Conservation (phyloP, 2,113 vertebrate genomes). For the Cheirogaleus medius region DNA sequence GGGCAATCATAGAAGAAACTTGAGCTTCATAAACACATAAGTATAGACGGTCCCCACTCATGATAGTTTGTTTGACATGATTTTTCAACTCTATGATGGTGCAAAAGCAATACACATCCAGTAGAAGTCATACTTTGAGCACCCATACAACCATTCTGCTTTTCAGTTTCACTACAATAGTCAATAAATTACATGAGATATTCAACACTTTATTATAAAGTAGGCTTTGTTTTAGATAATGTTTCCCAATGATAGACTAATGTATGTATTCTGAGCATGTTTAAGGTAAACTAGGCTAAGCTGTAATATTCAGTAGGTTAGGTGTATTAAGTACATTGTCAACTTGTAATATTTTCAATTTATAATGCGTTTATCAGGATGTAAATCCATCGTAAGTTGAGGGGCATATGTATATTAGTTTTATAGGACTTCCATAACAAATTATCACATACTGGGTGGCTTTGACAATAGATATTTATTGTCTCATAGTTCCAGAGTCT, state of each 20-base stretch:
- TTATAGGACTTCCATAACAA: neutral
- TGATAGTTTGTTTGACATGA: no score
- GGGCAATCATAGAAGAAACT: neutral
- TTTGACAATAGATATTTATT: neutral
- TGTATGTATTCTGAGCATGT: neutral
- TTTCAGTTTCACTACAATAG: neutral
- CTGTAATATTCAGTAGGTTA: neutral
- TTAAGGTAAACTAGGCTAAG: neutral
- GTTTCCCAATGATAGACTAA: neutral
- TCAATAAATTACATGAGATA: neutral
- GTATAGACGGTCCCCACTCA: no score
- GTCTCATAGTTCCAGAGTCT: neutral
- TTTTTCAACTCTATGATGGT: neutral
- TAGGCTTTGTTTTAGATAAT: neutral
- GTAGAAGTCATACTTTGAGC: neutral
- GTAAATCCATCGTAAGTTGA: neutral
- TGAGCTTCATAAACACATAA: neutral
- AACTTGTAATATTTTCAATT: no score
- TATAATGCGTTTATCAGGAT: neutral
- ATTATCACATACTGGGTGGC: neutral
- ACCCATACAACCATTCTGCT: neutral
- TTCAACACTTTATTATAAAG: neutral
- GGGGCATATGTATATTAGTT: neutral
- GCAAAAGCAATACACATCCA: neutral
- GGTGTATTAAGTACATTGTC: neutral